Evolutionary conservation across 2,797 vertebrate genomes (phyloP).

Genomic region (Leuciscus waleckii): DNA sequence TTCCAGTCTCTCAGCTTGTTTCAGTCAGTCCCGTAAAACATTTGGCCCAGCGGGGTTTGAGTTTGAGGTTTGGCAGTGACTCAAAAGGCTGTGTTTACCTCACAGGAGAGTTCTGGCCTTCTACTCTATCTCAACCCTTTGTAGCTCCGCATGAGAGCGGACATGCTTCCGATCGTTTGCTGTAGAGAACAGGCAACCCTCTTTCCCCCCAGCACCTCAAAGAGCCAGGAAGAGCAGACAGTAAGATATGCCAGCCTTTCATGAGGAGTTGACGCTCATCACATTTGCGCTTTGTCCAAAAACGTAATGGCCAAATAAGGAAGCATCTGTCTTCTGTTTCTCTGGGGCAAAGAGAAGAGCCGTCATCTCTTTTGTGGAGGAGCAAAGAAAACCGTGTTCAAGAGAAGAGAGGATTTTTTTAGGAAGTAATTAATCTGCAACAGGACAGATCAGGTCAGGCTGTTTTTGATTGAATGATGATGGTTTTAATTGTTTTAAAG

Average conservation of each 20-base stretch:
- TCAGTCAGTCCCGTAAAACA: slow-evolving; percentile 60
- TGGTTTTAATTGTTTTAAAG: background rate
- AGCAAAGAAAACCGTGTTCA: slow-evolving; percentile 9
- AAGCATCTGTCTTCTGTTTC: slow-evolving; percentile 73
- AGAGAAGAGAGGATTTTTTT: background rate
- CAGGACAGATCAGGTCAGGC: background rate
- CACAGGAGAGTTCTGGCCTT: slow-evolving; percentile 66
- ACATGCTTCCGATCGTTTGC: slow-evolving; percentile 62
- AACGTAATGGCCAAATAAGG: slow-evolving; percentile 76
- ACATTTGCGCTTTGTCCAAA: slow-evolving; percentile 52
- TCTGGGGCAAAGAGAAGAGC: slow-evolving; percentile 27
- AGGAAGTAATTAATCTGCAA: background rate
- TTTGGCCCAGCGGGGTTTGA: slow-evolving; percentile 63
- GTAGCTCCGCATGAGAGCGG: slow-evolving; percentile 64
- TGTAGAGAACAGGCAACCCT: slow-evolving; percentile 54
- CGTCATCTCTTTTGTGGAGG: slow-evolving; percentile 51
- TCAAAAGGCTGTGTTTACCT: slow-evolving; percentile 69
- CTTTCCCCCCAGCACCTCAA: slow-evolving; percentile 56
- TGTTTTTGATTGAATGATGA: background rate
- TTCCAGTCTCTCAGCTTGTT: slow-evolving; percentile 10
- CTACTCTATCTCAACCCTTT: slow-evolving; percentile 58
- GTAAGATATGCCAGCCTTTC: slow-evolving; percentile 71
- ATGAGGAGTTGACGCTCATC: slow-evolving; percentile 65
- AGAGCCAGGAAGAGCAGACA: slow-evolving; percentile 61
- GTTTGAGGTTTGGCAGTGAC: slow-evolving; percentile 70